Conservation (phyloP, 2,797 vertebrate genomes). For the Tolypeutes matacus region DNA sequence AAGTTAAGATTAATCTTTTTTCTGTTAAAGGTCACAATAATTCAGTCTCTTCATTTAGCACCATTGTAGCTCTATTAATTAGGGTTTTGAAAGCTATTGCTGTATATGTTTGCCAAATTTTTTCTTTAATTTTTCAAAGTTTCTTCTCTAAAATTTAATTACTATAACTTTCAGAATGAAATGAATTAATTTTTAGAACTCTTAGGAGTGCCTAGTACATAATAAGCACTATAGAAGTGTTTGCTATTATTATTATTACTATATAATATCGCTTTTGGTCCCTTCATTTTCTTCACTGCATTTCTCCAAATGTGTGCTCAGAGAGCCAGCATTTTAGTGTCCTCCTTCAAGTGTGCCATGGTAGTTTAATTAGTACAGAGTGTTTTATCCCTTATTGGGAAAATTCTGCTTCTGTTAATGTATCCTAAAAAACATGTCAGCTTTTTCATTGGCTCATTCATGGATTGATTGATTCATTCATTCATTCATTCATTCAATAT, state of each 20-base stretch:
- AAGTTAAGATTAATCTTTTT: background rate
- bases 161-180: constrained; percentile 1
- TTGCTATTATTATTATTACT: background rate
- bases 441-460: background rate
- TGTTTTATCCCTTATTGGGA: background rate
- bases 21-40: background rate
- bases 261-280: background rate
- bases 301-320: background rate
- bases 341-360: background rate
- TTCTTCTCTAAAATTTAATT: background rate
- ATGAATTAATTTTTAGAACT: background rate
- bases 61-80: background rate
- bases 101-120: background rate
- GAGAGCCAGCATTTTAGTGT: background rate
- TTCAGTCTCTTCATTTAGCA: background rate
- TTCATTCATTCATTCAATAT: background rate
- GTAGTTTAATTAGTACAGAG: background rate
- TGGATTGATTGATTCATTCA: background rate
- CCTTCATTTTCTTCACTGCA: background rate
- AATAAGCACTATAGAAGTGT: background rate
- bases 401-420: background rate
- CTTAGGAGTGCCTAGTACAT: background rate
- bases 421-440: background rate
- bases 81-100: background rate
- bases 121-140: background rate